Percentiles rank a stretch among this genome's conserved stretches.
These are phyloP conservation scores for Parauchenoglanis ngamensis DNA, from an alignment of 2,797 vertebrate genomes.

Conservation along the genomic window DNA sequence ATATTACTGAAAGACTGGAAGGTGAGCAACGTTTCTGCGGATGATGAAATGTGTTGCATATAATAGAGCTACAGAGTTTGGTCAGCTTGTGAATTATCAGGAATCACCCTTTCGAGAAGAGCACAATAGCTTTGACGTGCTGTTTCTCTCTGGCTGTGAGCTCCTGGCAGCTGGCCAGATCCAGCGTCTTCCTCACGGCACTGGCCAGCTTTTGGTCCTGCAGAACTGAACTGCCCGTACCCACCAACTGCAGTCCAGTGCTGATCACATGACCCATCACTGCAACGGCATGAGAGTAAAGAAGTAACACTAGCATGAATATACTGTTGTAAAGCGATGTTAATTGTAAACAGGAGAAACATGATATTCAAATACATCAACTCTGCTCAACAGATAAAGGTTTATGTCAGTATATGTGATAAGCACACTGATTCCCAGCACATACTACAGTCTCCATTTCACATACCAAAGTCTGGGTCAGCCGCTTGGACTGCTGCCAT, in stretches of 20 bases:
- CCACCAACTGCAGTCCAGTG: constrained; percentile 83
- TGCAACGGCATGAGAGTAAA: constrained; percentile 58
- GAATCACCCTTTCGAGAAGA: constrained; percentile 85
- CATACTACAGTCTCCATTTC: not conserved
- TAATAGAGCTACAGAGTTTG: not conserved
- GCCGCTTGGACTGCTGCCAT: constrained; percentile 80
- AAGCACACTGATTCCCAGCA: constrained; percentile 9
- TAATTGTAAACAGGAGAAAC: not conserved
- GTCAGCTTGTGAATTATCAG: not conserved
- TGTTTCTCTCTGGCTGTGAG: constrained; percentile 83
- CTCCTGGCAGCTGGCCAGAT: constrained; percentile 75
- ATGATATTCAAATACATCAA: not conserved
- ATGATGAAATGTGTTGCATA: not conserved
- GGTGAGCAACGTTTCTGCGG: not conserved
- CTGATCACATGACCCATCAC: constrained; percentile 89
- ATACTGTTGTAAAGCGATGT: not conserved
- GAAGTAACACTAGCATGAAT: not conserved
- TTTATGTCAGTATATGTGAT: constrained; percentile 1
- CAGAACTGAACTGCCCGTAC: constrained; percentile 73
- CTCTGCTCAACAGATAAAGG: not conserved
- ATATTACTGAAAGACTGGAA: not conserved
- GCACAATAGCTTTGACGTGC: constrained; percentile 83
- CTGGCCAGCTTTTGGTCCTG: constrained; percentile 76
- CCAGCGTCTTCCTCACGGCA: constrained; percentile 75
- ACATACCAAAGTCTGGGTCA: constrained; percentile 90